Conservation (phyloP, 1,140 invertebrate genomes). For the Andricus grossulariae region DNA sequence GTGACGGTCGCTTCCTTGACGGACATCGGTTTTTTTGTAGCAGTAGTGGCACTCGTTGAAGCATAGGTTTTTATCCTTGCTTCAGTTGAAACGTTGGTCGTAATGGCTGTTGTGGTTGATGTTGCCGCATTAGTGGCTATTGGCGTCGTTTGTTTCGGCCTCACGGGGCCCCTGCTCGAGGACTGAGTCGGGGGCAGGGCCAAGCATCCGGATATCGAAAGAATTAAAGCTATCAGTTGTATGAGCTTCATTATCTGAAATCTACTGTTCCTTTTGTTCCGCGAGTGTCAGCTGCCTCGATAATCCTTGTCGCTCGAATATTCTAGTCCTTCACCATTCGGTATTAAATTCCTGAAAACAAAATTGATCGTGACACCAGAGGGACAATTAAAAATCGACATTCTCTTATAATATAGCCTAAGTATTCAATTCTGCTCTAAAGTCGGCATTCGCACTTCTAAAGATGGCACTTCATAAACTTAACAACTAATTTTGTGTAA, state of each 20-base stretch:
- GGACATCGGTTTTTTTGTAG: slow-evolving; percentile 57
- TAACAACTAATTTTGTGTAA: too few relatives aligned
- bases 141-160: slow-evolving; percentile 60
- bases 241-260: slow-evolving; percentile 53
- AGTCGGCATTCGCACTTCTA: too few relatives aligned
- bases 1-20: slow-evolving; percentile 52
- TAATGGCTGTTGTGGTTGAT: slow-evolving; percentile 53
- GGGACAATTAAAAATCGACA: background rate
- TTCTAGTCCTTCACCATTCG: slow-evolving; percentile 50
- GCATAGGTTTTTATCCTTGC: slow-evolving; percentile 49
- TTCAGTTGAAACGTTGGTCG: slow-evolving; percentile 49
- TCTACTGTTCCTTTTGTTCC: slow-evolving; percentile 42
- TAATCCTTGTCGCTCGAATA: slow-evolving; percentile 47
- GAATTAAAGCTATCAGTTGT: slow-evolving; percentile 45
- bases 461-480: too few relatives aligned
- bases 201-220: slow-evolving; percentile 47
- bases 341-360: slow-evolving; percentile 41
- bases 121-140: slow-evolving; percentile 47
- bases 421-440: too few relatives aligned
- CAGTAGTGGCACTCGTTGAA: slow-evolving; percentile 52
- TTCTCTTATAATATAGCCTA: too few relatives aligned
- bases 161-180: slow-evolving; percentile 42
- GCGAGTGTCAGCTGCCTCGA: background rate
- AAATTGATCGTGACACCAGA: background rate
- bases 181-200: slow-evolving; percentile 53